Percentiles rank a stretch among this genome's conserved stretches.
Conservation (phyloP, 1,140 invertebrate genomes). For the Ostrea edulis region DNA sequence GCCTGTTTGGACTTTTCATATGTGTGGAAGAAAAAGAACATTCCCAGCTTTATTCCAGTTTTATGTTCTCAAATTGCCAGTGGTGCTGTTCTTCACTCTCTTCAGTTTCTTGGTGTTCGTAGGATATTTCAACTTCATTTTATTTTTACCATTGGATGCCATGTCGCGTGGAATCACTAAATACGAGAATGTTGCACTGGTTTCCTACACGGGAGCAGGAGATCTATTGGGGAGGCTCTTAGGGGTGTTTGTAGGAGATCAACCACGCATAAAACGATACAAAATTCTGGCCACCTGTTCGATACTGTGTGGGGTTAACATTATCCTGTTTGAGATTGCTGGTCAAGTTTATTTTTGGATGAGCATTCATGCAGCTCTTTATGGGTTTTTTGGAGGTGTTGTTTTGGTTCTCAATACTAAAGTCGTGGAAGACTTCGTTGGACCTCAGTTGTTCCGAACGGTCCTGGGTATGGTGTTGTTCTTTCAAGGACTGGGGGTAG, state of each 20-base stretch:
- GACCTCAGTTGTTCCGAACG: slow-evolving; percentile 64
- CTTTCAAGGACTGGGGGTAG: slow-evolving; percentile 70
- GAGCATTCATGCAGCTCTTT: slow-evolving; percentile 63
- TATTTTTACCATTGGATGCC: slow-evolving; percentile 69
- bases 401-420: slow-evolving; percentile 66
- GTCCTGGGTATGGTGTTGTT: slow-evolving; percentile 68
- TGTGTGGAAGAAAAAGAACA: slow-evolving; percentile 45
- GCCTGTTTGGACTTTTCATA: background rate
- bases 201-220: slow-evolving; percentile 68
- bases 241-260: slow-evolving; percentile 66
- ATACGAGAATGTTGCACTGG: slow-evolving; percentile 67
- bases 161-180: slow-evolving; percentile 53
- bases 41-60: slow-evolving; percentile 65
- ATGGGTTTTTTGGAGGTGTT: slow-evolving; percentile 72
- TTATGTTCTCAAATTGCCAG: slow-evolving; percentile 64
- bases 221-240: slow-evolving; percentile 68
- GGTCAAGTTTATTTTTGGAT: slow-evolving; percentile 59
- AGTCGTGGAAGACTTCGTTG: slow-evolving; percentile 72
- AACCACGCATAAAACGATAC: slow-evolving; percentile 64
- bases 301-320: slow-evolving; percentile 62
- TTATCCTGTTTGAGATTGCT: slow-evolving; percentile 63
- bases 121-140: slow-evolving; percentile 73
- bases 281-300: slow-evolving; percentile 64
- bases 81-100: slow-evolving; percentile 63
- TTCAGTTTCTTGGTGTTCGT: slow-evolving; percentile 70